Conservation (phyloP, 2,888 invertebrate species). For the Xestia ashworthii region DNA sequence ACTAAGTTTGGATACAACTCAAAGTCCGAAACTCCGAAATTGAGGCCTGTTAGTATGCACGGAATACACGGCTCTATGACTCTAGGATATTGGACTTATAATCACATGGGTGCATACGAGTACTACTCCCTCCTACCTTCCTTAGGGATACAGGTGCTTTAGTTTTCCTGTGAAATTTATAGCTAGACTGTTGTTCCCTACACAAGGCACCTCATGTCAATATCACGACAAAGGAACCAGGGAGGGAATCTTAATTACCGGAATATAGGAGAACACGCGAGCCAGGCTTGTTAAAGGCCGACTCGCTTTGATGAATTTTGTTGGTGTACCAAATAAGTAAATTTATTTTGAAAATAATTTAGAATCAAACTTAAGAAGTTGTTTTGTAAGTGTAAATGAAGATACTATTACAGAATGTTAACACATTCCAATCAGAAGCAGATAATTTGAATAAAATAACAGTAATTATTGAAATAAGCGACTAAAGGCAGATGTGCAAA, state of each 20-base stretch:
- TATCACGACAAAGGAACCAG: slow-evolving; percentile 33
- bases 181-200: slow-evolving; percentile 22
- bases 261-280: slow-evolving; percentile 34
- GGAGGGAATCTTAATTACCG: slow-evolving; percentile 54
- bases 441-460: background rate
- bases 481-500: background rate
- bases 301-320: slow-evolving; percentile 31
- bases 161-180: slow-evolving; percentile 8
- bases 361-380: background rate
- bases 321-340: no score
- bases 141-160: background rate
- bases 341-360: background rate
- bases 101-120: background rate
- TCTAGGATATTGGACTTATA: background rate
- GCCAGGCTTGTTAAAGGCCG: slow-evolving; percentile 8
- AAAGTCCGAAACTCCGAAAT: slow-evolving; percentile 1
- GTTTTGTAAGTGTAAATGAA: background rate
- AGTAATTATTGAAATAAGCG: background rate
- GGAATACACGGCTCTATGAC: background rate
- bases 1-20: slow-evolving; percentile 10
- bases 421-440: background rate
- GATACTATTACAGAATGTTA: background rate
- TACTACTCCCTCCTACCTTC: background rate
- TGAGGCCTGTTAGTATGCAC: background rate
- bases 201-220: slow-evolving; percentile 23